A percentile compares a stretch with the other conserved stretches of the same genome.
These are phyloP conservation scores for Basileuterus tristriatus DNA, from an alignment of 2,797 vertebrate genomes.

Conservation along the genomic window DNA sequence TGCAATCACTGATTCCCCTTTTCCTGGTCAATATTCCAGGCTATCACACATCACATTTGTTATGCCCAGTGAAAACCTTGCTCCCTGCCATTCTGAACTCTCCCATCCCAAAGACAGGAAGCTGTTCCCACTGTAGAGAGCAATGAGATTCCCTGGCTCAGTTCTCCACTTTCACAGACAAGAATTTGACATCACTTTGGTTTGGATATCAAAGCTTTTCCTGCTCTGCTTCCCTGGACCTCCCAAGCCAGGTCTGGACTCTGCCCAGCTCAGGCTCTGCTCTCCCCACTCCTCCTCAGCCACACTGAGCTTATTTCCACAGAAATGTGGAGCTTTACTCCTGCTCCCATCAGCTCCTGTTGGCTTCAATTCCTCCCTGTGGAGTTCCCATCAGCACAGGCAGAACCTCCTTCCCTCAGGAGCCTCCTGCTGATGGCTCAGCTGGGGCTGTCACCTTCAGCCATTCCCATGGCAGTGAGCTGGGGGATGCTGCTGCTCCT, in stretches of 20 bases:
- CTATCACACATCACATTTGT: fast-evolving
- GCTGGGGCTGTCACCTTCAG: conserved; percentile 43
- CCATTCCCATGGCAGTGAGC: conserved; percentile 66
- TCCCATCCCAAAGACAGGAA: neutral
- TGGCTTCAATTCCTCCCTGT: neutral
- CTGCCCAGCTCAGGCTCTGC: neutral
- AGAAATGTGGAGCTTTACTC: neutral
- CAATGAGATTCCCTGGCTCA: neutral
- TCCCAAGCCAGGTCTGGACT: neutral
- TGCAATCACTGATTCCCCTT: neutral
- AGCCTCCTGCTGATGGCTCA: conserved; percentile 25
- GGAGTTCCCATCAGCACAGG: neutral
- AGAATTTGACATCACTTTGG: neutral
- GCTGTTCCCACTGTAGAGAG: neutral
- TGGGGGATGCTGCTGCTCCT: conserved; percentile 6
- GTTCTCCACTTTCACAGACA: neutral
- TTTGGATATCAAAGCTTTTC: neutral
- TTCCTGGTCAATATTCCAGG: neutral
- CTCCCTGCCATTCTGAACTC: neutral
- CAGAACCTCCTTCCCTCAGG: neutral
- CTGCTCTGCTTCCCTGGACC: neutral
- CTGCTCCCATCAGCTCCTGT: neutral
- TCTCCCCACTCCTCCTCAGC: neutral
- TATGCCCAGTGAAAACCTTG: neutral
- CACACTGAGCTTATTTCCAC: neutral